Evolutionary conservation across 2,113 vertebrate species (phyloP).

Genomic region (Oreocharis arfaki): DNA sequence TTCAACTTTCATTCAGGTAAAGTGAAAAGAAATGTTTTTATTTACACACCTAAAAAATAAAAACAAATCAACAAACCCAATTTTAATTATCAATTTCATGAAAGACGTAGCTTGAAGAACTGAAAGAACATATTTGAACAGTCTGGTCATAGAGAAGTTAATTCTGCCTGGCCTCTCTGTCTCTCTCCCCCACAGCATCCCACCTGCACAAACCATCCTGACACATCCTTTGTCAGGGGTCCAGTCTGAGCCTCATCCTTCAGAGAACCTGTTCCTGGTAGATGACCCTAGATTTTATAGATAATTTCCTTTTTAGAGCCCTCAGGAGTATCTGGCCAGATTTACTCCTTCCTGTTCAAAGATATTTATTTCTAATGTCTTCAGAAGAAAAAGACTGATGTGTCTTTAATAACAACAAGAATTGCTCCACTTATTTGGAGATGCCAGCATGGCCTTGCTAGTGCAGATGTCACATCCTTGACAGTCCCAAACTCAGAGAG

Average conservation of each 20-base stretch:
- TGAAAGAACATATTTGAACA: background rate
- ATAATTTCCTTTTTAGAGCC: background rate
- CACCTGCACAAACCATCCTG: background rate
- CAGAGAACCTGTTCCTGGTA: background rate
- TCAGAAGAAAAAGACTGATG: background rate
- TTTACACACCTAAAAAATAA: background rate
- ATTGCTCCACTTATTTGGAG: background rate
- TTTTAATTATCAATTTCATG: background rate
- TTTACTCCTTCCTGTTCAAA: background rate
- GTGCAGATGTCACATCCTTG: slow-evolving; percentile 5
- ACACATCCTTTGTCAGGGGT: background rate
- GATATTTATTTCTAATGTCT: background rate
- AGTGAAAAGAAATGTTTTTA: background rate
- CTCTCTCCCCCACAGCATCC: background rate
- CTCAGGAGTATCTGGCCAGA: background rate
- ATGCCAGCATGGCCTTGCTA: background rate
- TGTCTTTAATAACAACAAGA: background rate
- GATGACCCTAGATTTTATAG: background rate
- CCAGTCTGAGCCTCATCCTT: background rate
- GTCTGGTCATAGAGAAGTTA: background rate
- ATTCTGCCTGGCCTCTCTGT: background rate
- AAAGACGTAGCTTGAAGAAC: background rate
- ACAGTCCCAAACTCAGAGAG: background rate
- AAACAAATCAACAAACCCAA: background rate
- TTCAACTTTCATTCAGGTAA: background rate